These are phyloP conservation scores for Iguana delicatissima DNA, from an alignment of 2,797 vertebrate species.

Conservation along the genomic window DNA sequence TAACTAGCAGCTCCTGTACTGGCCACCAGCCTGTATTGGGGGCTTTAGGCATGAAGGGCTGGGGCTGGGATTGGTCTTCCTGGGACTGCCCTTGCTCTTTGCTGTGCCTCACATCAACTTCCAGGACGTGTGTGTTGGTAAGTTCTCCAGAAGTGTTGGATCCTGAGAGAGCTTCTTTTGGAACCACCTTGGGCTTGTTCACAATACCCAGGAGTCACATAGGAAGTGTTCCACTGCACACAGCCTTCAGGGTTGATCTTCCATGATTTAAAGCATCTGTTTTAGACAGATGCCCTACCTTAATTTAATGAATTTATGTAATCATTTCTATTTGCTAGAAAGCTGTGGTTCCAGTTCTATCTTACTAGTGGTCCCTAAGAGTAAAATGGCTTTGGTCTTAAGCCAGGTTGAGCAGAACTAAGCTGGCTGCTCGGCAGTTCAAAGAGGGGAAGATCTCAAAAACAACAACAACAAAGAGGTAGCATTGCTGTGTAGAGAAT, in stretches of 20 bases:
- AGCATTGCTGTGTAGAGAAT: constrained; percentile 34
- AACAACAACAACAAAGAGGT: background rate
- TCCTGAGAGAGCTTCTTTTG: constrained; percentile 9
- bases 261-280: constrained; percentile 22
- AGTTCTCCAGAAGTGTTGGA: constrained; percentile 29
- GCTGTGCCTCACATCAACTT: background rate
- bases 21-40: constrained; percentile 48
- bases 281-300: constrained; percentile 5
- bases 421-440: constrained; percentile 24
- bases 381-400: constrained; percentile 27
- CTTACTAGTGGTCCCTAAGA: background rate
- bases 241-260: background rate
- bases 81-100: background rate
- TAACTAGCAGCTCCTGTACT: constrained; percentile 79
- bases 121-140: constrained; percentile 22
- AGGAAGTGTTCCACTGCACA: background rate
- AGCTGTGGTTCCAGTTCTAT: background rate
- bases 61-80: background rate
- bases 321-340: constrained; percentile 24
- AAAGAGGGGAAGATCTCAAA: background rate
- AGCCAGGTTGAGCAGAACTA: constrained; percentile 14
- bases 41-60: background rate
- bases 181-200: background rate
- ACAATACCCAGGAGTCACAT: background rate
- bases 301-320: constrained; percentile 47